Percentiles rank a stretch among this genome's conserved stretches.
Conservation (phyloP, 2,797 vertebrate species). For the Cephalopachus bancanus region DNA sequence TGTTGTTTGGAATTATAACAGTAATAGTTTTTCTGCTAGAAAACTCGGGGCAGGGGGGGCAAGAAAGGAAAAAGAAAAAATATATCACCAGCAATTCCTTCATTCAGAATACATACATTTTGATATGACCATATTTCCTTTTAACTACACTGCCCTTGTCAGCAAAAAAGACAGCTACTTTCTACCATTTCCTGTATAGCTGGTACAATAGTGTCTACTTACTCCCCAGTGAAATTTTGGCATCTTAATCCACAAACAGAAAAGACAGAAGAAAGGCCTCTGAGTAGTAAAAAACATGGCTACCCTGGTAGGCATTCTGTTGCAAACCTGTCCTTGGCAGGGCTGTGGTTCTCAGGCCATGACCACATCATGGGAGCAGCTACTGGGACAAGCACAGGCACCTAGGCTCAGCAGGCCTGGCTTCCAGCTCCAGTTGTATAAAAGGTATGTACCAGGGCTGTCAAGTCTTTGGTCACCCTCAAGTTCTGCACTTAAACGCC, state of each 20-base stretch:
- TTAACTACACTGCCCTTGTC: slow-evolving; percentile 4
- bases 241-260: neutral
- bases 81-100: neutral
- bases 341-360: neutral
- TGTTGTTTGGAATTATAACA: slow-evolving; percentile 44
- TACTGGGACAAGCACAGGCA: neutral
- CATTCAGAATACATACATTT: slow-evolving; percentile 5
- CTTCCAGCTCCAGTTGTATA: neutral
- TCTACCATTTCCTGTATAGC: slow-evolving; percentile 62
- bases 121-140: slow-evolving; percentile 42
- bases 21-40: slow-evolving; percentile 26
- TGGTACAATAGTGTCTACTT: neutral
- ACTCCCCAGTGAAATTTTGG: neutral
- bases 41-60: neutral
- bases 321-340: neutral
- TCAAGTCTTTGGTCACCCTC: neutral
- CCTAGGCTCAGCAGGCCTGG: slow-evolving; percentile 7
- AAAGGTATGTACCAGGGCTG: neutral
- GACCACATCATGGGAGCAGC: neutral
- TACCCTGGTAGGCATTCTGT: neutral
- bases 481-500: neutral
- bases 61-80: neutral
- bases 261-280: slow-evolving; percentile 12
- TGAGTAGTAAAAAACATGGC: neutral
- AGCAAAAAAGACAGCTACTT: slow-evolving; percentile 32